phyloP scores from a whole-genome alignment of 2,797 vertebrate genomes.

The Alauda arvensis region DNA sequence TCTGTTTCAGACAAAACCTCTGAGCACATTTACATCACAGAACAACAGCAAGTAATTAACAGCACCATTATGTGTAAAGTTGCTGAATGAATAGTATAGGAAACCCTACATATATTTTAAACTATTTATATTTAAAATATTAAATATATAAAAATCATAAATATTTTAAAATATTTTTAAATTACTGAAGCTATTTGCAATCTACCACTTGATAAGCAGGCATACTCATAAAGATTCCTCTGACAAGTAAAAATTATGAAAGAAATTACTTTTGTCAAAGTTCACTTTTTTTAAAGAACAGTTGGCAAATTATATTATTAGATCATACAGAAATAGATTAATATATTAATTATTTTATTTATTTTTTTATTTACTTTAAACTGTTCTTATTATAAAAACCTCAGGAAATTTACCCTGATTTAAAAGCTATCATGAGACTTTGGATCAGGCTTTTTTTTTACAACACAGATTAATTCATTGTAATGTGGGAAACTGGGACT shows the following conservation, averaged over 20 bases:
- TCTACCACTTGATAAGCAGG: neutral
- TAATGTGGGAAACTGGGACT: neutral
- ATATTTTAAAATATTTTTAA: neutral
- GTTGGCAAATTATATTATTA: neutral
- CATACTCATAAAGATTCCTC: neutral
- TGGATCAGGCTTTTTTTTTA: neutral
- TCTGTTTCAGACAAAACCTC: neutral
- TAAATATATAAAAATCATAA: too few species aligned
- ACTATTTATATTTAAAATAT: neutral
- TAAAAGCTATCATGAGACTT: neutral
- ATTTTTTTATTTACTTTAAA: neutral
- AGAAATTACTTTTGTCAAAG: neutral
- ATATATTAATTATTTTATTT: too few species aligned
- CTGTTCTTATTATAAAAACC: neutral
- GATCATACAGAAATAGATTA: neutral
- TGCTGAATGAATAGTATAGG: neutral
- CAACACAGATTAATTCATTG: neutral
- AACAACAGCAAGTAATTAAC: neutral
- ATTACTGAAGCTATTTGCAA: neutral
- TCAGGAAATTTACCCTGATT: neutral
- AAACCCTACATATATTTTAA: neutral
- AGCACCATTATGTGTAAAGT: neutral
- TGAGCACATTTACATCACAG: neutral
- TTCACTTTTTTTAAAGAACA: neutral
- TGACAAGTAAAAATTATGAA: neutral